These are phyloP conservation scores for Sebastiscus tertius DNA, from an alignment of 2,797 vertebrate genomes.

Conservation along the genomic window DNA sequence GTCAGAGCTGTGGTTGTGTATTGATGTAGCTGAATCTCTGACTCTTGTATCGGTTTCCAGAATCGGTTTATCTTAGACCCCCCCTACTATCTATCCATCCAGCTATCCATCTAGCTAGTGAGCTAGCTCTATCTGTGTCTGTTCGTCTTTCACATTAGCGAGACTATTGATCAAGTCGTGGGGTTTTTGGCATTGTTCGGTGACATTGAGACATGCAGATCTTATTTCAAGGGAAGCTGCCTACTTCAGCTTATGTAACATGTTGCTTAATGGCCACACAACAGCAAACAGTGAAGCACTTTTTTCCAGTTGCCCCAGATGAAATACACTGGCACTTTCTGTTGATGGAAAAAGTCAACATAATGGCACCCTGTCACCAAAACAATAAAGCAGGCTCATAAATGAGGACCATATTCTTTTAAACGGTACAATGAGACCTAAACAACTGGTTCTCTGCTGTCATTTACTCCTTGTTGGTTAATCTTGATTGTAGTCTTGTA, in stretches of 20 bases:
- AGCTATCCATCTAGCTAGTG: background rate
- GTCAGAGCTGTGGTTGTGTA: background rate
- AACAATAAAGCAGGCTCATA: background rate
- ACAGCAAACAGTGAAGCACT: background rate
- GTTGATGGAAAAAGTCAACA: slow-evolving; percentile 15
- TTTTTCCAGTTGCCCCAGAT: background rate
- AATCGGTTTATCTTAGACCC: background rate
- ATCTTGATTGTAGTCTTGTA: slow-evolving; percentile 21
- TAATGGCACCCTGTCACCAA: slow-evolving; percentile 16
- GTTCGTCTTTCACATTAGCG: background rate
- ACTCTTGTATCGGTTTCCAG: background rate
- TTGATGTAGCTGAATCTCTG: background rate
- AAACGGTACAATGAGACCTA: background rate
- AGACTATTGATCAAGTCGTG: slow-evolving; percentile 11
- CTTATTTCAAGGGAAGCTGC: slow-evolving; percentile 24
- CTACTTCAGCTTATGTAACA: slow-evolving; percentile 11
- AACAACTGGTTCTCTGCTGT: slow-evolving; percentile 5
- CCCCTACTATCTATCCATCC: background rate
- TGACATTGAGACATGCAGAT: slow-evolving; percentile 22
- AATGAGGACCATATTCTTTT: background rate
- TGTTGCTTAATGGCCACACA: background rate
- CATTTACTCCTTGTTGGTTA: background rate
- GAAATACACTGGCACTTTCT: background rate
- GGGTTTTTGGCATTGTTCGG: slow-evolving; percentile 25
- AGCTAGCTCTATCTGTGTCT: background rate